Conservation (phyloP, 2,113 vertebrate genomes). For the Brachirus orientalis region DNA sequence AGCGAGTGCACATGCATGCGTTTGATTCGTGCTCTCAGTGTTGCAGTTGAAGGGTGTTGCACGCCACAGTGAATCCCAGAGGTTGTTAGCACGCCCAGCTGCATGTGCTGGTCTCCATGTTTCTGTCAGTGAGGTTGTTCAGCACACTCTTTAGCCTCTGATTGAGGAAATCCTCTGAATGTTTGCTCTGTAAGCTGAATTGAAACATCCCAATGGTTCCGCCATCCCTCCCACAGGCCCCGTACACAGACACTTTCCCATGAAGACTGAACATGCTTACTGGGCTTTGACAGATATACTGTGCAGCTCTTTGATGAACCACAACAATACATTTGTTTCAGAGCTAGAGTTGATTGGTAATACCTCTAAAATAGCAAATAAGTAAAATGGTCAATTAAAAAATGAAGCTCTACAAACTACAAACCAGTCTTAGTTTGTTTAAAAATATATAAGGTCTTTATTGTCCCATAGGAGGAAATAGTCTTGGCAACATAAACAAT, state of each 20-base stretch:
- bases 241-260: conserved; percentile 76
- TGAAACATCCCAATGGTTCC: conserved; percentile 80
- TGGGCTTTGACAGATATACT: conserved; percentile 68
- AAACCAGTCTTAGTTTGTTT: background rate
- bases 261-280: conserved; percentile 70
- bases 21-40: conserved; percentile 27
- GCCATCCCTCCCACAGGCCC: conserved; percentile 67
- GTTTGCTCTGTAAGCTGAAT: conserved; percentile 76
- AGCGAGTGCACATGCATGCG: conserved; percentile 20
- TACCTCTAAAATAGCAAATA: background rate
- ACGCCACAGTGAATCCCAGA: conserved; percentile 71
- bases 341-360: conserved; percentile 7
- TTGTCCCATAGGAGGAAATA: background rate
- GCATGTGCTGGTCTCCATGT: conserved; percentile 71
- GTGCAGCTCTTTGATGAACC: conserved; percentile 53
- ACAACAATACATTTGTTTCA: conserved; percentile 6
- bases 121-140: conserved; percentile 87
- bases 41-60: conserved; percentile 57
- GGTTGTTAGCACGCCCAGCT: conserved; percentile 83
- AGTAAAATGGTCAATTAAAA: conserved; percentile 1
- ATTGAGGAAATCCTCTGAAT: conserved; percentile 87
- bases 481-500: background rate
- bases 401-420: too few relatives aligned
- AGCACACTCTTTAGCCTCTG: conserved; percentile 77
- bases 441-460: background rate